Conservation (phyloP, 2,113 vertebrate genomes). For the Pampusana beccarii region DNA sequence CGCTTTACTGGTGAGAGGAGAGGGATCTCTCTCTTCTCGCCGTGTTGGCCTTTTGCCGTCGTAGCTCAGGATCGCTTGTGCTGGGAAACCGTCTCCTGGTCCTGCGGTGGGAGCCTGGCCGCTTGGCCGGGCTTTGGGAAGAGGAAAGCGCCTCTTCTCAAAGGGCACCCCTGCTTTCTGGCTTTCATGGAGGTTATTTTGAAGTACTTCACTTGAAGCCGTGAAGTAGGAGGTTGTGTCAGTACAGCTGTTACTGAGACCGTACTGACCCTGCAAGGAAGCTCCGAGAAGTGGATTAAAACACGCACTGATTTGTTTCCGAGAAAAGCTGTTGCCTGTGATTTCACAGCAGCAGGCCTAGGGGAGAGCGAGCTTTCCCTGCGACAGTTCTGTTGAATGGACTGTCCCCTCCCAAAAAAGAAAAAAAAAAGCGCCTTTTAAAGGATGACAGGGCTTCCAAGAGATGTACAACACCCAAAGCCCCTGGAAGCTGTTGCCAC, state of each 20-base stretch:
- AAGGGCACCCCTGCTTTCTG: not conserved
- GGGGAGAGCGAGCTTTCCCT: not conserved
- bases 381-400: not conserved
- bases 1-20: not conserved
- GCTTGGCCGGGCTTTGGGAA: not conserved
- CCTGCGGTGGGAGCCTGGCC: not conserved
- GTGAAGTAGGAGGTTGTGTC: not conserved
- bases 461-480: not conserved
- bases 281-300: not conserved
- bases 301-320: constrained; percentile 7
- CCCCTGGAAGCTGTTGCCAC: not conserved
- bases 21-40: not conserved
- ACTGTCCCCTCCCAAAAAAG: not conserved
- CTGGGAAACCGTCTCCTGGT: not conserved
- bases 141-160: not conserved
- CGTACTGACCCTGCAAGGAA: not conserved
- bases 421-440: not conserved
- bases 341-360: not conserved
- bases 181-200: not conserved
- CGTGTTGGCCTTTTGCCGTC: rapidly evolving
- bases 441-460: not conserved
- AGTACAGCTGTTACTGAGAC: not conserved
- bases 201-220: not conserved
- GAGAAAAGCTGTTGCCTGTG: constrained; percentile 25
- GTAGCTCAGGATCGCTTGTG: rapidly evolving